Conservation (phyloP, 2,888 invertebrate genomes). For the Cancer borealis region DNA sequence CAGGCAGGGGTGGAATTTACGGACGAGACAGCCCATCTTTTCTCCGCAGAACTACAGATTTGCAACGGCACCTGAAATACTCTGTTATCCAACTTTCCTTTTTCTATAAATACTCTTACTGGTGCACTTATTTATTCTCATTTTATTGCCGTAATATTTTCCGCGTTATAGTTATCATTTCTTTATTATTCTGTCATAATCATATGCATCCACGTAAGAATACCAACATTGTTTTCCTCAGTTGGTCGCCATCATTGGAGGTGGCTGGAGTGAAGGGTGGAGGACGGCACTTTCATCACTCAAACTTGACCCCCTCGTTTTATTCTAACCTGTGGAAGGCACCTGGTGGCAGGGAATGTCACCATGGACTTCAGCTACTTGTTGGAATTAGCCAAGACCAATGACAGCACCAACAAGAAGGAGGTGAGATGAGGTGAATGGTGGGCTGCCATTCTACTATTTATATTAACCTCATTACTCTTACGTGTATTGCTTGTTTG, state of each 20-base stretch:
- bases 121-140: too few relatives aligned
- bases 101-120: too few relatives aligned
- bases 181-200: too few relatives aligned
- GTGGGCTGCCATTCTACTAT: not conserved
- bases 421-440: conserved; percentile 55
- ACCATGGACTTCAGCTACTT: conserved; percentile 70
- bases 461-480: not conserved
- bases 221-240: not conserved
- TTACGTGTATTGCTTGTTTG: not conserved
- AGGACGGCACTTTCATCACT: not conserved
- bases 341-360: not conserved
- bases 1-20: too few relatives aligned
- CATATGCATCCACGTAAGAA: not conserved
- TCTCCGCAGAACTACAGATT: too few relatives aligned
- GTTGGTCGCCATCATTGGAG: not conserved
- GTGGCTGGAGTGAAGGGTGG: not conserved
- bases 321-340: not conserved
- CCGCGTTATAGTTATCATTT: too few relatives aligned
- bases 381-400: conserved; percentile 61
- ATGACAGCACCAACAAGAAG: conserved; percentile 53
- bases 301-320: not conserved
- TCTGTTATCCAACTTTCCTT: too few relatives aligned
- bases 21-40: too few relatives aligned
- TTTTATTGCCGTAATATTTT: too few relatives aligned
- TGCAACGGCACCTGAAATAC: too few relatives aligned